Evolutionary conservation across 2,113 vertebrate species (phyloP).

Genomic region (Thamnophis sirtalis): DNA sequence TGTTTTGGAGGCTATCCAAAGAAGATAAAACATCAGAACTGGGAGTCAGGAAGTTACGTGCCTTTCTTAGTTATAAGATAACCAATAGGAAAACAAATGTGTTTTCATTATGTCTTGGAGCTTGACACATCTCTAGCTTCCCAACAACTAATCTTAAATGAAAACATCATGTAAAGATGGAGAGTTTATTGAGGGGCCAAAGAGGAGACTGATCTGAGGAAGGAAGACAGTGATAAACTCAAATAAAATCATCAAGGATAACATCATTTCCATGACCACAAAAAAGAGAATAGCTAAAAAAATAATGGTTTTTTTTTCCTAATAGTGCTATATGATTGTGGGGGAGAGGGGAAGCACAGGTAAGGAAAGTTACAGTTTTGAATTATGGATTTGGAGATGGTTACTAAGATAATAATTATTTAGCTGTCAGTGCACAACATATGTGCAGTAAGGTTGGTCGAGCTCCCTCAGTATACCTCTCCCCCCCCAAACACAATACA

Average conservation of each 20-base stretch:
- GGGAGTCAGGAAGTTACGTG: not conserved
- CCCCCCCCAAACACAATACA: too few species aligned
- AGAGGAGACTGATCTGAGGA: not conserved
- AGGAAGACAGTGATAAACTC: not conserved
- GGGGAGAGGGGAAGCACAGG: not conserved
- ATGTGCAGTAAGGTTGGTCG: too few species aligned
- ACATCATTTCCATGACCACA: not conserved
- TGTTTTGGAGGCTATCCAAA: not conserved
- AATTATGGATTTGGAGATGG: not conserved
- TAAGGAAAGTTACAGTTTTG: not conserved
- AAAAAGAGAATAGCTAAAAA: not conserved
- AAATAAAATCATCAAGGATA: not conserved
- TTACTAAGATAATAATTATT: not conserved
- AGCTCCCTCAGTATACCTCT: too few species aligned
- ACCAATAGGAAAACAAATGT: not conserved
- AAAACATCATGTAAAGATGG: not conserved
- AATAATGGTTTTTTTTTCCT: not conserved
- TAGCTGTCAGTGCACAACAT: too few species aligned
- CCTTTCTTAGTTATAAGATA: not conserved
- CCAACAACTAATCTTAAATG: not conserved
- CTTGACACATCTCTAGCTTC: not conserved
- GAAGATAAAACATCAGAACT: not conserved
- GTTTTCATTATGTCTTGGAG: not conserved
- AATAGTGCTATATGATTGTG: not conserved
- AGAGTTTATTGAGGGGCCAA: not conserved